phyloP scores from a whole-genome alignment of 2,113 vertebrate species.

The Lanius collurio region DNA sequence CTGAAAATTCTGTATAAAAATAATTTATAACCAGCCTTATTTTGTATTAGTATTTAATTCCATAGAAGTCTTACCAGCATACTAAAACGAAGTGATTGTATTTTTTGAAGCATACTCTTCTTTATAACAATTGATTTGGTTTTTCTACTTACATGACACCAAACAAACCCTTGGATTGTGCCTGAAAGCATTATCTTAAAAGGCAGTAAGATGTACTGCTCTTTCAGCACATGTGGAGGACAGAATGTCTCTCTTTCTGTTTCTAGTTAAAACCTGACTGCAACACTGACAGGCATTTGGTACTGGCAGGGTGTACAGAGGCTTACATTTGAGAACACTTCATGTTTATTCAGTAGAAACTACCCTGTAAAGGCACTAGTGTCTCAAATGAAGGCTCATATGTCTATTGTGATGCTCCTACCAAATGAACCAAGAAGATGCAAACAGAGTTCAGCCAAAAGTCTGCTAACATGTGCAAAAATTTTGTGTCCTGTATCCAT shows the following conservation, averaged over 20 bases:
- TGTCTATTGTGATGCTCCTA: not conserved
- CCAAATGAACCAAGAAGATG: not conserved
- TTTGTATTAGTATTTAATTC: not conserved
- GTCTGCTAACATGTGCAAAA: not conserved
- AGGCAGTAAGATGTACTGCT: not conserved
- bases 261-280: not conserved
- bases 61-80: not conserved
- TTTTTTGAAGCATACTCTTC: not conserved
- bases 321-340: conserved; percentile 10
- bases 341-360: conserved; percentile 26
- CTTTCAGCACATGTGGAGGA: not conserved
- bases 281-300: not conserved
- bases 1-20: not conserved
- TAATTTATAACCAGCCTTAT: not conserved
- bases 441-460: not conserved
- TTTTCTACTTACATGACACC: not conserved
- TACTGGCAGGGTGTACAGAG: conserved; percentile 14
- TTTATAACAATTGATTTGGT: not conserved
- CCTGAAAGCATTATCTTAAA: not conserved
- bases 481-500: not conserved
- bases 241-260: not conserved
- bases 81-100: not conserved
- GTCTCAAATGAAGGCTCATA: not conserved
- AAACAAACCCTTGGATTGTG: not conserved
- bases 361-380: not conserved